A percentile compares a stretch with the other conserved stretches of the same genome.
These are phyloP conservation scores for Drosophila gunungcola DNA, from an alignment of 1,140 invertebrate species.

Conservation along the genomic window DNA sequence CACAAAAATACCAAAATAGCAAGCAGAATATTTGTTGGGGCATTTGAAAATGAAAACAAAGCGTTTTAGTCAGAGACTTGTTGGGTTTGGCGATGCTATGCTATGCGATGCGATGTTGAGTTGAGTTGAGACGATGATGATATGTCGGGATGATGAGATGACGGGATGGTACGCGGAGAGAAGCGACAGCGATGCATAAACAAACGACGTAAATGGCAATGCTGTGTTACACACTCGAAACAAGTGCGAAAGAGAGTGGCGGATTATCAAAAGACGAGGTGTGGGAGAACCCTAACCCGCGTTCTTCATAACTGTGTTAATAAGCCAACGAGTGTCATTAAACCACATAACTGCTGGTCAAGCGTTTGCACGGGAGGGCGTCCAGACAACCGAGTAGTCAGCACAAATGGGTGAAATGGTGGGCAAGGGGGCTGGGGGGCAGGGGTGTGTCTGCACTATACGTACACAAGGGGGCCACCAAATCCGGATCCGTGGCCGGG, in stretches of 20 bases:
- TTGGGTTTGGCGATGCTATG: slow-evolving; percentile 7
- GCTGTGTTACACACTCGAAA: background rate
- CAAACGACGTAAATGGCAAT: slow-evolving; percentile 29
- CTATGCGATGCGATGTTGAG: background rate
- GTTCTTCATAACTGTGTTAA: slow-evolving; percentile 16
- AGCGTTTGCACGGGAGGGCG: slow-evolving; percentile 9
- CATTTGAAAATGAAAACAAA: slow-evolving; percentile 28
- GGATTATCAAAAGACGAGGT: background rate
- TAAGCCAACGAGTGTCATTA: slow-evolving; percentile 21
- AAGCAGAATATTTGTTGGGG: slow-evolving; percentile 19
- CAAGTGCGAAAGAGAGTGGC: slow-evolving; percentile 3
- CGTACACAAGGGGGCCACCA: slow-evolving; percentile 9
- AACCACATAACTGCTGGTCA: slow-evolving; percentile 24
- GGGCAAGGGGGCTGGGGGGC: background rate
- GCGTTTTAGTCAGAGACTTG: background rate
- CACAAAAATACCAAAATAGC: slow-evolving; percentile 32
- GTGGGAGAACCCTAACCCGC: background rate
- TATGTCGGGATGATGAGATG: background rate
- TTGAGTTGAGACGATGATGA: slow-evolving; percentile 9
- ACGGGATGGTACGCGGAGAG: slow-evolving; percentile 3
- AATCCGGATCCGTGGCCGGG: slow-evolving; percentile 1
- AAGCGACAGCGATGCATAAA: slow-evolving; percentile 9
- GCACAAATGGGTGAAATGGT: slow-evolving; percentile 21
- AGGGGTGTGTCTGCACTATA: slow-evolving; percentile 9
- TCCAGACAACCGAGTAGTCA: slow-evolving; percentile 20